These are phyloP conservation scores for Lepus timidus DNA, from an alignment of 2,113 vertebrate species.

Conservation along the genomic window DNA sequence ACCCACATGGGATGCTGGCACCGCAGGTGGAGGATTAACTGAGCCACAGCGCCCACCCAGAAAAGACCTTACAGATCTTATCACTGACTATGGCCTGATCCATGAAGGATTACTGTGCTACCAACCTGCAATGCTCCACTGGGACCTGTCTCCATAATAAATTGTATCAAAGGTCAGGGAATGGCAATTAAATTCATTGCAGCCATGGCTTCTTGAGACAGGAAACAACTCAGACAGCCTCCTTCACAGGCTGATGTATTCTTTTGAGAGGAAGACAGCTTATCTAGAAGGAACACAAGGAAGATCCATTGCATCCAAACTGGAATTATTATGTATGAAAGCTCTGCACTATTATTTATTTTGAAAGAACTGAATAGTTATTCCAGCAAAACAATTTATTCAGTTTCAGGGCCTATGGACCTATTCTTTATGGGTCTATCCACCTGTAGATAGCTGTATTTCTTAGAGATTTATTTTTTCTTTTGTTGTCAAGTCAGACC, in stretches of 20 bases:
- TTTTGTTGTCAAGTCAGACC: background rate
- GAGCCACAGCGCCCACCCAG: too few relatives aligned
- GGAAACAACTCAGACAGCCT: background rate
- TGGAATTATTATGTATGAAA: background rate
- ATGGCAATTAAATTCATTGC: background rate
- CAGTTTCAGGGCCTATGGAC: background rate
- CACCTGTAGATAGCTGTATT: background rate
- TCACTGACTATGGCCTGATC: background rate
- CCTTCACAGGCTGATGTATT: background rate
- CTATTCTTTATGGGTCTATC: background rate
- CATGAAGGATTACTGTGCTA: background rate
- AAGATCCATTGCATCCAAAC: background rate
- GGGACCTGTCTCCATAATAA: background rate
- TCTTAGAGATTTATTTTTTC: background rate
- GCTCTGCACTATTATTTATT: background rate
- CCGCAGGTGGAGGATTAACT: too few relatives aligned
- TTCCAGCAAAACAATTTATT: background rate
- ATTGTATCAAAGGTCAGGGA: background rate
- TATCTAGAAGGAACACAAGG: background rate
- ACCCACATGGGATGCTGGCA: too few relatives aligned
- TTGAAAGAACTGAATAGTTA: background rate
- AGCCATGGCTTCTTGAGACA: background rate
- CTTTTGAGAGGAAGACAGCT: background rate
- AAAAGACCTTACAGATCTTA: background rate
- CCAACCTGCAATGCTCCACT: background rate